Evolutionary conservation across 2,113 vertebrate genomes (phyloP), one percentile per base, ranked within the genome.

Genomic region (Climacteris rufus): DNA sequence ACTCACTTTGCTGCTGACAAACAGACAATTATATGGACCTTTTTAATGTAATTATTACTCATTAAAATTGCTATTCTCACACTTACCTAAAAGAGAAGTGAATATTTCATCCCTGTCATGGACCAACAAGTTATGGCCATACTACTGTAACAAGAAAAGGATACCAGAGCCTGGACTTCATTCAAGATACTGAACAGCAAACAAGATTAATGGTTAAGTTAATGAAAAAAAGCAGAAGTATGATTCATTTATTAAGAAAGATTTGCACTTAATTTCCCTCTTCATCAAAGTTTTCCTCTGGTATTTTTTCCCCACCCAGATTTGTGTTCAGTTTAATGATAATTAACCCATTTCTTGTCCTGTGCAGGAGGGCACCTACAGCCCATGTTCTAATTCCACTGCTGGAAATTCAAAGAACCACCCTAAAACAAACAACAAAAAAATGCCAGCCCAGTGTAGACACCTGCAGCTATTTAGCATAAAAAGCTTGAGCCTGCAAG

Each of bases 301-400:
- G 6, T 18, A 5, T 39, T 60, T 60, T 64, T 59, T 23, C 45
- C 31, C 20, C 27, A 60, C 25, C 10, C 13, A 40, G 21, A 54
- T 60, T 19, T 10, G 12, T 33, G 45, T n/a, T 40, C 13, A 40
- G 3, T 54, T 70, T 44, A 76, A 70, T 23, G 11, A 57, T 74
- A 13, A 60, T 65, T 44, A 23, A 40, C 23, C 4, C 9, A 3
- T 66, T 72, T 72, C 45, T 72, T 83, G 40, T 20, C 30, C 52
- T 1, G 0, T 49, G 39, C 13, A 31, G 52, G 39, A 60, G 42
- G 28, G 4, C 28, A 68, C 28, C 24, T 11, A 7, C 1, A 0
- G 7, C 50, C 35, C 2, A 0, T 3, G 1, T 63, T 89, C 40
- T 28, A 13, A 49, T 76, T 50, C 30, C 10, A 13, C 3, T 2